Evolutionary conservation across 2,888 invertebrate species (phyloP), one percentile per base, ranked within the genome.

Genomic region (Tricholauxania praeusta): DNA sequence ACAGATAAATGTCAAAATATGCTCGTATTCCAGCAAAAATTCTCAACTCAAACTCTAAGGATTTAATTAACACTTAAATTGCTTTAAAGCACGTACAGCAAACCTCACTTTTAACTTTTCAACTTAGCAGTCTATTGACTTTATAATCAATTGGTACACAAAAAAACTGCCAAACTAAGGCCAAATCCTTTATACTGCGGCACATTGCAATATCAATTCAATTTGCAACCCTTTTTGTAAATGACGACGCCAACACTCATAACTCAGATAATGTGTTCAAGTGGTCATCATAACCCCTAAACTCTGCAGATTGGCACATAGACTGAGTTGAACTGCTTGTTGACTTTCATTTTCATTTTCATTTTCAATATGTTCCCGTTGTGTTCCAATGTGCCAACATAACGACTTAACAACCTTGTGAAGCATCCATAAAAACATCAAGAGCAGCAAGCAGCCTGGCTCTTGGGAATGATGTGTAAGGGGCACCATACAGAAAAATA

Each of bases 311-410:
- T 14, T 57, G 14, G 28, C 12, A 28, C 47, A 39, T 32, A 47
- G 39, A 39, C 39, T 39, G 39, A 39, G 39, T 32, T 17, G 62
- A 15, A 62, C n/a, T n/a, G 62, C n/a, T 39, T 15, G 28, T 47
- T 39, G 62, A 62, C 62, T 62, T 62, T 62, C 62, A 17, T 62
- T 62, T 62, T 62, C 62, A 17, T 62, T 62, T 62, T 62, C 62
- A 62, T 62, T 62, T 62, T 62, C 62, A 62, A 62, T 62, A 62
- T 62, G 62, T 22, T 62, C 28, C 32, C 19, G 17, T 57, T 39
- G 39, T 32, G n/a, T 32, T 47, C 32, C 17, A 62, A 17, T n/a
- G 39, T 62, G 39, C 28, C 32, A 47, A 47, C 62, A 10, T 39
- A 62, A 62, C 28, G 62, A 47, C 62, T 62, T 62, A 62, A 62